Evolutionary conservation across 2,113 vertebrate genomes (phyloP), one percentile per base, ranked within the genome.

Genomic region (Scatophagus argus): DNA sequence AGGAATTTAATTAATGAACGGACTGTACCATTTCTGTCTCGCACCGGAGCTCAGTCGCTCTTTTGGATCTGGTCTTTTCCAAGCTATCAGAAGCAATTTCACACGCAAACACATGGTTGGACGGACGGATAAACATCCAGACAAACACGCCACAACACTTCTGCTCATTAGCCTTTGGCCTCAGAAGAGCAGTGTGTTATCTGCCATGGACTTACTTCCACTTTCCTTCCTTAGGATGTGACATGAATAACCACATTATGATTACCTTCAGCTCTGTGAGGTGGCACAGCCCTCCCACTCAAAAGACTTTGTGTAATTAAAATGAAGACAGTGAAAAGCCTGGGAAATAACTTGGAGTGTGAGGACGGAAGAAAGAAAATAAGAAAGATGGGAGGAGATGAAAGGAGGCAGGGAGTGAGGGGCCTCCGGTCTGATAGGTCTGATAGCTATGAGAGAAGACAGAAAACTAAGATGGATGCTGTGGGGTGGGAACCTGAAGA

Each of bases 271-370:
- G 72, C 74, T 75, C 74, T 60, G 59, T 38, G 81, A 75, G 56
- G 74, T 68, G 75, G 75, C 60, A 29, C 34, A 72, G 56, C 51
- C 65, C 77, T 71, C 82, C 64, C 75, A 82, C 82, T 79, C 81
- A 77, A 82, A 83, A 54, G 69, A 77, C 44, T 49, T 64, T 56
- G 69, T 51, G 87, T 87, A 86, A 91, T 92, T 91, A 89, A 87
- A 85, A 88, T 55, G 61, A 55, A 83, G 67, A 85, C 63, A 47
- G 43, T 49, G 67, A 82, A 86, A 90, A 77, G 79, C 75, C 39
- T 70, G 41, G 66, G 71, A 84, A 88, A 89, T 83, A 79, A 80
- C 74, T 46, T 17, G 55, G 70, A 66, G 63, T 74, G 73, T 74
- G 63, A 55, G 49, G 51, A 69, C 11, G 43, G 64, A 74, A 68